Percentiles rank a stretch among this genome's conserved stretches.
phyloP scores from a whole-genome alignment of 2,888 invertebrate species.

The Buathra laborator region DNA sequence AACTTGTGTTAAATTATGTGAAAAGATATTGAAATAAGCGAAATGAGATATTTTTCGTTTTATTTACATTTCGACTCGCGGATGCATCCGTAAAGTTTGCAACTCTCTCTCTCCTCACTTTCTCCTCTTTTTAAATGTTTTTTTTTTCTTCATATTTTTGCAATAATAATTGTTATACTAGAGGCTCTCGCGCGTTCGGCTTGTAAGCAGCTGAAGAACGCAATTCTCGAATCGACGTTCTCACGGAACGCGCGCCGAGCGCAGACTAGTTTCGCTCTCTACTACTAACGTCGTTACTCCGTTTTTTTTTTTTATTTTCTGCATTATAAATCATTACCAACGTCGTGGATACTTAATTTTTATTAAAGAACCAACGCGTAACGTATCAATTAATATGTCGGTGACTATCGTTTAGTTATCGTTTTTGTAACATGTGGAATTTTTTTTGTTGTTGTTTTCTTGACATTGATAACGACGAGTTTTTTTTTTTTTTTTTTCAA shows the following conservation, averaged over 20 bases:
- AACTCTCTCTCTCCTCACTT: conserved; percentile 1
- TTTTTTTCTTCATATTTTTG: neutral
- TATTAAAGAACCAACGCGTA: conserved; percentile 81
- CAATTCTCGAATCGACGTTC: conserved; percentile 14
- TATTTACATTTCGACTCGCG: conserved; percentile 61
- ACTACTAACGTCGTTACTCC: conserved; percentile 4
- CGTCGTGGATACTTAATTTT: conserved; percentile 74
- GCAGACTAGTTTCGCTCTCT: conserved; percentile 8
- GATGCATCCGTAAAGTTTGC: conserved; percentile 10
- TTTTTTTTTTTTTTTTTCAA: conserved; percentile 11
- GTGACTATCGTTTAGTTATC: conserved; percentile 78
- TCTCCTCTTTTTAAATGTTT: neutral
- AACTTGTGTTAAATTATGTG: neutral
- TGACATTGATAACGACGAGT: conserved; percentile 47
- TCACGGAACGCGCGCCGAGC: neutral
- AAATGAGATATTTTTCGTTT: conserved; percentile 41
- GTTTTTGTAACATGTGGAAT: conserved; percentile 65
- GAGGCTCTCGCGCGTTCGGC: neutral
- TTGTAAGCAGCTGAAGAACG: neutral
- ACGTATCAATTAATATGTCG: conserved; percentile 76
- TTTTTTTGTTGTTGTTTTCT: conserved; percentile 38
- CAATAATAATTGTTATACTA: conserved; percentile 6
- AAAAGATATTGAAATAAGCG: conserved; percentile 32
- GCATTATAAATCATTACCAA: conserved; percentile 44
- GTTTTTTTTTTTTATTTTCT: neutral